Evolutionary conservation across 2,113 vertebrate genomes (phyloP).

Genomic region (Nothobranchius kuhntae): DNA sequence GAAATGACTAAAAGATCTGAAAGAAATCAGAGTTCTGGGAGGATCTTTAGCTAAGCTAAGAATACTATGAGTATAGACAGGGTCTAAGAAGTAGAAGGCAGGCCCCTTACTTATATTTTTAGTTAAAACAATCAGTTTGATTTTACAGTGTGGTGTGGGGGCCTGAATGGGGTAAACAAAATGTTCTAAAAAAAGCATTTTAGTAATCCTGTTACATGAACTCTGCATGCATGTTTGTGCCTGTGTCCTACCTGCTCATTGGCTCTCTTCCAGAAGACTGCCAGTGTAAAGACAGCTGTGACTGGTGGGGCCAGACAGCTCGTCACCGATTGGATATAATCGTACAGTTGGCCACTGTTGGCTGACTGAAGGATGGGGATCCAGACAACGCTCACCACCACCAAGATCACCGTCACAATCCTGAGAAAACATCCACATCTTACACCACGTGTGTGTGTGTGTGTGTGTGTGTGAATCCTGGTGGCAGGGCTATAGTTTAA

Average conservation of each 20-base stretch:
- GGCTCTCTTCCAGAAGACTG: conserved; percentile 90
- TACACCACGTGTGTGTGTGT: background rate
- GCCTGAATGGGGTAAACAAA: too few species aligned
- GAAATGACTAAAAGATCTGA: too few species aligned
- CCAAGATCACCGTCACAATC: conserved; percentile 84
- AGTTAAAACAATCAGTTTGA: too few species aligned
- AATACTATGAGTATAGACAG: too few species aligned
- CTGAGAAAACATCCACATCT: conserved; percentile 31
- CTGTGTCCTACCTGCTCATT: conserved; percentile 80
- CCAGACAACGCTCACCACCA: conserved; percentile 91
- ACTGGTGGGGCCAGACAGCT: conserved; percentile 92
- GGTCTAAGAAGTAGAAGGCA: too few species aligned
- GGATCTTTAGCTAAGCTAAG: too few species aligned
- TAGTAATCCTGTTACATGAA: background rate
- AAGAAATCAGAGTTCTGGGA: too few species aligned
- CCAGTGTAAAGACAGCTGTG: conserved; percentile 87
- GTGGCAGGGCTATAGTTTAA: background rate
- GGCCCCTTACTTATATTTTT: too few species aligned
- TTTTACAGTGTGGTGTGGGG: too few species aligned
- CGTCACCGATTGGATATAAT: conserved; percentile 95
- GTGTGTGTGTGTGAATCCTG: background rate
- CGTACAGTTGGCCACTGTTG: conserved; percentile 89
- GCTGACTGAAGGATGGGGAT: conserved; percentile 93
- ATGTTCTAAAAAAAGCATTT: too few species aligned
- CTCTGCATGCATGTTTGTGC: background rate